These are phyloP conservation scores for Genyomyrus donnyi DNA, from an alignment of 2,113 vertebrate species.

Conservation along the genomic window DNA sequence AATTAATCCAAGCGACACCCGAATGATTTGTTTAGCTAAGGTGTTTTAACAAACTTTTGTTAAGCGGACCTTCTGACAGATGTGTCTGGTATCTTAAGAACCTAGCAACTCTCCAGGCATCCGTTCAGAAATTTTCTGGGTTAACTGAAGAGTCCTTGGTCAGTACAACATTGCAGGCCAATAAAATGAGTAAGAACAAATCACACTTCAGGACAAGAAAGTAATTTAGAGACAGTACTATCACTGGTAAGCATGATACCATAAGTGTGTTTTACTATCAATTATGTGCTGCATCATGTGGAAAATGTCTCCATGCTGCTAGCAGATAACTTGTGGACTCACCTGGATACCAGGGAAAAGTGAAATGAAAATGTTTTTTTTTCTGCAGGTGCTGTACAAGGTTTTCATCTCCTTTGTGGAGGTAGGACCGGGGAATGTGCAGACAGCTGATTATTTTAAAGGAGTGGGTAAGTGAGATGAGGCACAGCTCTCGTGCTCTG, in stretches of 20 bases:
- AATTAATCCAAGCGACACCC: too few relatives aligned
- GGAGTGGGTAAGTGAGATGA: slow-evolving; percentile 79
- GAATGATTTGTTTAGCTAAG: neutral
- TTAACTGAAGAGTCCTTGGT: neutral
- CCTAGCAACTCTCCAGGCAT: neutral
- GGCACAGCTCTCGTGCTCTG: neutral
- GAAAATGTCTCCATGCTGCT: neutral
- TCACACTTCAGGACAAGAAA: neutral
- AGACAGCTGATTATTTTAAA: slow-evolving; percentile 81
- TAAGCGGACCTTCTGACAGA: neutral
- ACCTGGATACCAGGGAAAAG: neutral
- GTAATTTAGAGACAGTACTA: neutral
- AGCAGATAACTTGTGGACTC: neutral
- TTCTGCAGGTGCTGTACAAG: slow-evolving; percentile 81
- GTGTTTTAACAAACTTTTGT: neutral
- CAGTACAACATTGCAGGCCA: neutral
- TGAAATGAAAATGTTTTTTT: neutral
- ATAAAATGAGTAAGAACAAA: neutral
- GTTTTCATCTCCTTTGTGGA: slow-evolving; percentile 94
- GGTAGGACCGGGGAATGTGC: slow-evolving; percentile 76
- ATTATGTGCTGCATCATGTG: neutral
- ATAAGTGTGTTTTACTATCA: neutral
- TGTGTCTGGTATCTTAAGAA: neutral
- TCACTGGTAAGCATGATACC: neutral
- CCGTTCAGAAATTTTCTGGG: neutral